Evolutionary conservation across 2,113 vertebrate species (phyloP).

Genomic region (Aleadryas rufinucha): DNA sequence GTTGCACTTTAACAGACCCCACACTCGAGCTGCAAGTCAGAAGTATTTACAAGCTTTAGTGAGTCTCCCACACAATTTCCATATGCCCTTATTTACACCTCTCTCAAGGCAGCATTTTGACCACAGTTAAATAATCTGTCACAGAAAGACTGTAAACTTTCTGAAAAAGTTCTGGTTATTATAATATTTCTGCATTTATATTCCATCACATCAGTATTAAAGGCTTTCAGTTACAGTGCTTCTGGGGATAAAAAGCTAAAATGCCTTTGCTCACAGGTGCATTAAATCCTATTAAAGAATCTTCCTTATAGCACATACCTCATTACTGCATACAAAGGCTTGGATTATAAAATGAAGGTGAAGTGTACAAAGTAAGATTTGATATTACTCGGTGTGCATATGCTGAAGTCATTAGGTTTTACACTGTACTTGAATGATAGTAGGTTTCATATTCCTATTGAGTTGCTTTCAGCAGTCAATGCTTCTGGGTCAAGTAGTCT

Average conservation of each 20-base stretch:
- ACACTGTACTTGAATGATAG: conserved; percentile 74
- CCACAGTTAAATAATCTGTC: conserved; percentile 77
- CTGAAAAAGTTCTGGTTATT: conserved; percentile 79
- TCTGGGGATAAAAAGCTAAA: conserved; percentile 83
- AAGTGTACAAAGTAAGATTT: conserved; percentile 80
- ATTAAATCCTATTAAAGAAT: conserved; percentile 88
- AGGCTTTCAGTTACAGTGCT: conserved; percentile 82
- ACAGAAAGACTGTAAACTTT: conserved; percentile 81
- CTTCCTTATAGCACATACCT: conserved; percentile 85
- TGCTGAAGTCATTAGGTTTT: conserved; percentile 82
- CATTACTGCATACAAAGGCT: conserved; percentile 84
- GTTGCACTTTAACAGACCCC: conserved; percentile 11
- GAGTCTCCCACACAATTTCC: conserved; percentile 59
- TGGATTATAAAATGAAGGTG: conserved; percentile 85
- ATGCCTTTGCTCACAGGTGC: conserved; percentile 85
- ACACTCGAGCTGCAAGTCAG: conserved; percentile 11
- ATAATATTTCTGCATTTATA: conserved; percentile 84
- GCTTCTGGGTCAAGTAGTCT: conserved; percentile 78
- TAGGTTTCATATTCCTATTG: conserved; percentile 76
- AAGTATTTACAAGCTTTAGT: conserved; percentile 59
- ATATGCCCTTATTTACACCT: conserved; percentile 72
- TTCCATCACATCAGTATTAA: conserved; percentile 84
- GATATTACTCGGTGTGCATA: conserved; percentile 81
- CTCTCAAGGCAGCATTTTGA: conserved; percentile 74
- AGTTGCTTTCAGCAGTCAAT: conserved; percentile 74